Evolutionary conservation across 2,797 vertebrate genomes (phyloP).

Genomic region (Fringilla coelebs): DNA sequence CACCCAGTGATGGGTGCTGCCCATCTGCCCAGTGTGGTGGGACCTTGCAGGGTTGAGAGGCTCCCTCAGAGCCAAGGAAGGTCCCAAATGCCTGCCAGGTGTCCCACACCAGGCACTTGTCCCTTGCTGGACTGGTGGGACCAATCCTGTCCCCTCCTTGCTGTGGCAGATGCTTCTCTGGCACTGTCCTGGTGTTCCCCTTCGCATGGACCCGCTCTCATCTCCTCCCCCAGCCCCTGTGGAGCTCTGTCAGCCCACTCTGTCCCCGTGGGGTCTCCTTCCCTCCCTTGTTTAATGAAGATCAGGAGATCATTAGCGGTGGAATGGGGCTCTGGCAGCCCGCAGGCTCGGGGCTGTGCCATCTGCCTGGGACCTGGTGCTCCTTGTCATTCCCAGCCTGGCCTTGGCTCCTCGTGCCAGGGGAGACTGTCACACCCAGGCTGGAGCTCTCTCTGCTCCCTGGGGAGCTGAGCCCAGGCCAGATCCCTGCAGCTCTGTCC

Average conservation of each 20-base stretch:
- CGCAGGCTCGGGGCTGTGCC: neutral
- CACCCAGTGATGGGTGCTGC: neutral
- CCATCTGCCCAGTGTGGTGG: rapidly evolving
- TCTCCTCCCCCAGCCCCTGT: neutral
- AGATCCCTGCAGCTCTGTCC: neutral
- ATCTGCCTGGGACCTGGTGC: neutral
- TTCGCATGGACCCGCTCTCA: rapidly evolving
- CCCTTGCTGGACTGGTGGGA: neutral
- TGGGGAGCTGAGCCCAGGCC: neutral
- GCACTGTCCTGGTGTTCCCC: neutral
- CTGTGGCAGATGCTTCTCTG: rapidly evolving
- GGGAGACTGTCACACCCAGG: neutral
- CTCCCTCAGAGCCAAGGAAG: neutral
- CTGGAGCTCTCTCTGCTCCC: neutral
- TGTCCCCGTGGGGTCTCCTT: neutral
- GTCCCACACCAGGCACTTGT: neutral
- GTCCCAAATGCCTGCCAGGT: neutral
- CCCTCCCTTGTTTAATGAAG: neutral
- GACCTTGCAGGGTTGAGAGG: neutral
- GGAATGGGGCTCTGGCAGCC: neutral
- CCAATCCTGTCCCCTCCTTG: neutral
- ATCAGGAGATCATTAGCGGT: neutral
- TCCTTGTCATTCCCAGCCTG: rapidly evolving
- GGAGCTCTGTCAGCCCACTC: neutral
- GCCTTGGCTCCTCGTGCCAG: neutral